phyloP scores from a whole-genome alignment of 2,113 vertebrate species.

The Brachypteracias leptosomus region DNA sequence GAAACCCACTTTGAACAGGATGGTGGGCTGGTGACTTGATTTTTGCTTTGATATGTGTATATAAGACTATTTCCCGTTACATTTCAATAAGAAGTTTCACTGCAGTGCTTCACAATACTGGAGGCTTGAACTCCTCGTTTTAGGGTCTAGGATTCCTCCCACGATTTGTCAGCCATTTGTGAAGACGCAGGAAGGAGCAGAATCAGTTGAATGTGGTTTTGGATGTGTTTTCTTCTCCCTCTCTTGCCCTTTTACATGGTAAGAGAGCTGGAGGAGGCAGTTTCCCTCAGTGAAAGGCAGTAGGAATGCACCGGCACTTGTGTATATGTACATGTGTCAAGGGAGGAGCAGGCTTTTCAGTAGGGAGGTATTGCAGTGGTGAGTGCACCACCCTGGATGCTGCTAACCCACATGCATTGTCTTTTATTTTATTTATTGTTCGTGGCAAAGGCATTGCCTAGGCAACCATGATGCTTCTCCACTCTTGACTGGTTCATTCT shows the following conservation, averaged over 20 bases:
- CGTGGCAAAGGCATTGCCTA: conserved; percentile 13
- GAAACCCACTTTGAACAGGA: not conserved
- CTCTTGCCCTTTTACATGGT: not conserved
- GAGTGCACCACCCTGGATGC: not conserved
- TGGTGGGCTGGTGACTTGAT: not conserved
- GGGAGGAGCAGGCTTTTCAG: not conserved
- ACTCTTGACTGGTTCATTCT: not conserved
- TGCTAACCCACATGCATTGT: not conserved
- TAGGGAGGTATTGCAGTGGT: not conserved
- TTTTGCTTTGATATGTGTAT: not conserved
- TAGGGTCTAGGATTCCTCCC: conserved; percentile 2
- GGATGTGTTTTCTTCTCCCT: not conserved
- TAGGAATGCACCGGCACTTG: not conserved
- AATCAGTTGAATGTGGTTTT: not conserved
- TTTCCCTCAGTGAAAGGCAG: not conserved
- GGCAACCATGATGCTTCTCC: conserved; percentile 35
- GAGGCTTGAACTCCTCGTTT: not conserved
- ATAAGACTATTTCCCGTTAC: not conserved
- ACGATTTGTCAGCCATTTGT: not conserved
- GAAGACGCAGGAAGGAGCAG: not conserved
- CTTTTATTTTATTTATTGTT: conserved; percentile 25
- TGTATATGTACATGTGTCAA: accelerated
- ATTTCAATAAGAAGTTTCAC: not conserved
- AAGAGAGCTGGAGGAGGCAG: not conserved
- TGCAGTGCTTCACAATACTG: not conserved